Evolutionary conservation across 1,140 invertebrate genomes (phyloP).

Genomic region (Palaemon carinicauda): DNA sequence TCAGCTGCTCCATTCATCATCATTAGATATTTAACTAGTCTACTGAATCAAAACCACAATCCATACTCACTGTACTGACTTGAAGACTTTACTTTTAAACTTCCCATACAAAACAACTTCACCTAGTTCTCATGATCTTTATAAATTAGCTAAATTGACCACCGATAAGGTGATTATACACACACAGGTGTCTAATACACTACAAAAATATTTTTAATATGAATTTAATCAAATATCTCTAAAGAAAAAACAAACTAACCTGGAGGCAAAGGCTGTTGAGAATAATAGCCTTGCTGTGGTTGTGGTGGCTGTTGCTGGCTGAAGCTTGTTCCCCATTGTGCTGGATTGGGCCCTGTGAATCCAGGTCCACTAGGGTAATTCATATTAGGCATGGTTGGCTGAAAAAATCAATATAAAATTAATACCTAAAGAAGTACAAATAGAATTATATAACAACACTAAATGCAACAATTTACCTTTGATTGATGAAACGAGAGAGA

Average conservation of each 20-base stretch:
- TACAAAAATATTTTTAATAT: not conserved
- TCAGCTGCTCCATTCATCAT: no score
- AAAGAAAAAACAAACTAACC: slow-evolving; percentile 15
- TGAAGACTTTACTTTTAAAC: no score
- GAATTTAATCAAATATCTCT: no score
- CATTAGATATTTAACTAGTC: no score
- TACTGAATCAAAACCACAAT: no score
- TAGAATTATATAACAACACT: not conserved
- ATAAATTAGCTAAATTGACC: no score
- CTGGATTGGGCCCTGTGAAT: slow-evolving; percentile 45
- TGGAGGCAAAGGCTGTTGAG: slow-evolving; percentile 55
- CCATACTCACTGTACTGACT: no score
- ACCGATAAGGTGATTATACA: no score
- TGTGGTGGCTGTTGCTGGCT: slow-evolving; percentile 52
- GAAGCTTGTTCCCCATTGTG: slow-evolving; percentile 46
- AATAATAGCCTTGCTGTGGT: slow-evolving; percentile 51
- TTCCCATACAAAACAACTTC: no score
- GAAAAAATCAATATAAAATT: not conserved
- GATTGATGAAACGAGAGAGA: no score
- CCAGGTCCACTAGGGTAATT: slow-evolving; percentile 39
- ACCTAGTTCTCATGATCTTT: no score
- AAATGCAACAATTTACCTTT: not conserved
- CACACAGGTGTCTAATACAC: no score
- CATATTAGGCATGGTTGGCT: slow-evolving; percentile 56
- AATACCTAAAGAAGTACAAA: not conserved